phyloP scores from a whole-genome alignment of 2,888 invertebrate genomes.

The Gastrophysa polygoni region DNA sequence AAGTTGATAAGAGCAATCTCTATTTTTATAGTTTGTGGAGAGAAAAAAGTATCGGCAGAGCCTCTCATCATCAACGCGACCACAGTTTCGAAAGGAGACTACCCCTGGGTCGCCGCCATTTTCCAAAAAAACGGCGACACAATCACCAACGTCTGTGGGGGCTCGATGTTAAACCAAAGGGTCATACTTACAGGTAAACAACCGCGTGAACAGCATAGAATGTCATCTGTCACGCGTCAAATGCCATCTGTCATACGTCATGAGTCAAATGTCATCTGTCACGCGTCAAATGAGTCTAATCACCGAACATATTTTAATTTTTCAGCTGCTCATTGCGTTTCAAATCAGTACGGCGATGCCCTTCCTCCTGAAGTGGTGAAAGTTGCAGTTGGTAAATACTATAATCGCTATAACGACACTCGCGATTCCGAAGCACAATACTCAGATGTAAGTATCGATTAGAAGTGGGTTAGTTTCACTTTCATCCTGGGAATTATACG shows the following conservation, averaged over 20 bases:
- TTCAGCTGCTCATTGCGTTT: conserved; percentile 52
- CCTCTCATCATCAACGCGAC: conserved; percentile 46
- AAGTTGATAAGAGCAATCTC: too few relatives aligned
- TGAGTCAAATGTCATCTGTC: too few relatives aligned
- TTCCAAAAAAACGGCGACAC: conserved; percentile 32
- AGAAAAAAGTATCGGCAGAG: conserved; percentile 42
- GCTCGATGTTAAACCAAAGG: conserved; percentile 46
- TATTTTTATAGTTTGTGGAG: conserved; percentile 52
- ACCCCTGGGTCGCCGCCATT: conserved; percentile 52
- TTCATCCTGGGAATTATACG: too few relatives aligned
- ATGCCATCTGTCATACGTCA: too few relatives aligned
- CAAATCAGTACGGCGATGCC: conserved; percentile 29
- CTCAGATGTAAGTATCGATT: conserved; percentile 41
- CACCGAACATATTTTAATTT: too few relatives aligned
- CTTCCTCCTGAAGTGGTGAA: conserved; percentile 26
- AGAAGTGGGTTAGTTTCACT: too few relatives aligned
- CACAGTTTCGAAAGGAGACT: conserved; percentile 44
- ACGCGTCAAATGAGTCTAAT: too few relatives aligned
- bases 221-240: too few relatives aligned
- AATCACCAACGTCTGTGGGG: conserved; percentile 45
- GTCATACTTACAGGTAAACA: conserved; percentile 48
- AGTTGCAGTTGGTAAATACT: conserved; percentile 52
- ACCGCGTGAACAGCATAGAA: too few relatives aligned
- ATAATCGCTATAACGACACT: conserved; percentile 42
- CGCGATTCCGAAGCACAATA: conserved; percentile 46